Base-by-base conservation (phyloP, 2,888 invertebrate species). In the Ophion ventricosus region DNA sequence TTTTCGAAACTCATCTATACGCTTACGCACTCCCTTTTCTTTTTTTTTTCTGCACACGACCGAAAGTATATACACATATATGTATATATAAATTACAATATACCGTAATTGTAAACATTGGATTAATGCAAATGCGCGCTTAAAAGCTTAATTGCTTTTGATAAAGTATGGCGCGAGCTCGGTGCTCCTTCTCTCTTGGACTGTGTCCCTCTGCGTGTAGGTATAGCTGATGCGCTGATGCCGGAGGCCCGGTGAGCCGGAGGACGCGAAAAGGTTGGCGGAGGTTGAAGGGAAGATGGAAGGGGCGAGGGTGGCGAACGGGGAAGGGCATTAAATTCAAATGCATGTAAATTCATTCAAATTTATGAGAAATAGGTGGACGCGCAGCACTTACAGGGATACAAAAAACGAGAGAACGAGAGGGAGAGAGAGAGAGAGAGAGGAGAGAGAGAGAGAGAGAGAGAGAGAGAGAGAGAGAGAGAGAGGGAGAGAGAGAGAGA, bases 281-380 rank as follows among this genome's bases (percentile, higher is more conserved):
- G 20, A 82, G 80, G 82, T 78, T 80, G 83, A 82, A 77, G 84
- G 77, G 80, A 56, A 69, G 81, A 82, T 74, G 83, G 66, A 80
- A 49, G 73, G 77, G 82, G 73, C 66, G 80, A 82, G 81, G 80
- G 82, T 83, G 82, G 80, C 79, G 82, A 85, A 80, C 78, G 80
- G 82, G 86, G 85, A 82, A 80, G 88, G 87, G 92, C 90, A 93
- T 93, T 93, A 93, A 93, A 93, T 93, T 93, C 93, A 93, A 93
- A 93, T 93, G 91, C 92, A 93, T 93, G 93, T 93, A 93, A 93
- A 93, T 93, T 93, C 92, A 93, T 93, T 93, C 92, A 93, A 93
- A 93, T 93, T 93, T 93, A 93, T 93, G 93, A 93, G 93, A 93
- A 93, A 93, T 93, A 92, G 93, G 93, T 92, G 93, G 93, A 93